Base-by-base conservation (phyloP, 2,888 invertebrate genomes). In the Polietes domitor region DNA sequence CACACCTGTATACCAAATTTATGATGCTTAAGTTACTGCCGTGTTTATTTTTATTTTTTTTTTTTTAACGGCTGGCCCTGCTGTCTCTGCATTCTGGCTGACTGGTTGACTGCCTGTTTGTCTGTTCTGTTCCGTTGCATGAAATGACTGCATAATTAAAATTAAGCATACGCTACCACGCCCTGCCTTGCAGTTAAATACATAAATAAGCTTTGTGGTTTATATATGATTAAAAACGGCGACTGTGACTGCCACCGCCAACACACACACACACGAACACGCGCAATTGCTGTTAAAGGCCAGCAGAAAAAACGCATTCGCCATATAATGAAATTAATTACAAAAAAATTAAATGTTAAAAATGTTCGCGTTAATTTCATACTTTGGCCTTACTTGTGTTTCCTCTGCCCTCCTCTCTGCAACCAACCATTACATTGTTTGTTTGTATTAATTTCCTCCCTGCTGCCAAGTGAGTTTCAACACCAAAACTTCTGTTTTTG, bases 131-230 rank as follows among this genome's bases (percentile, higher is more conserved):
- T 58, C n/a, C 32, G 43, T 68, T 68, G 78, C 74, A 10, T 68
- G 68, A 12, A 81, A 76, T 84, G 84, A 81, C 78, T 84, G 81
- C 78, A 81, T 81, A 84, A 84, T 84, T 84, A 78, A 84, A 84
- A 84, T 84, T 78, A 84, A 81, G 84, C 84, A 79, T 79, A 84
- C 75, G 84, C 78, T 84, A 78, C 78, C 84, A 81, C 84, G 84
- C 84, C 81, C 73, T 81, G 78, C 84, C 84, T 84, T 72, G 72
- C 78, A 84, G 84, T 84, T 84, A 84, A 84, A 84, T 84, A 81
- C 76, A 81, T 84, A 84, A 84, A 81, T 81, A 76, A 81, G 84
- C 78, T 81, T 68, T 79, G 84, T 77, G 84, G 84, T 79, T 84
- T 79, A 81, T 79, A 78, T 70, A 65, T 84, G 84, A 84, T 84